Evolutionary conservation across 2,888 invertebrate genomes (phyloP).

Genomic region (Drosophila borborema): DNA sequence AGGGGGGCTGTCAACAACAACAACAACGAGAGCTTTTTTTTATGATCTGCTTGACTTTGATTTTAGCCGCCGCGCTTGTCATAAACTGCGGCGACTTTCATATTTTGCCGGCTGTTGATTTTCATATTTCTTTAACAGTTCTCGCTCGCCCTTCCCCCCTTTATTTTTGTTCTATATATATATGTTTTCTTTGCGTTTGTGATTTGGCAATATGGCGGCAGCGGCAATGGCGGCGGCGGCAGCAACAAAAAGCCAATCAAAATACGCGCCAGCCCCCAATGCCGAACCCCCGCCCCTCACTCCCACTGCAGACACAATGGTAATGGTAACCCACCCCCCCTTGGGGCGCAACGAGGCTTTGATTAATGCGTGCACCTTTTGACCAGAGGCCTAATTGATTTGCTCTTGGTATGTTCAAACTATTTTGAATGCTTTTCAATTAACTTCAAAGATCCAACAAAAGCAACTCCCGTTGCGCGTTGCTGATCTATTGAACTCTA

Average conservation of each 20-base stretch:
- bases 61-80: conserved; percentile 78
- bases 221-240: conserved; percentile 59
- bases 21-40: conserved; percentile 55
- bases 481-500: conserved; percentile 43
- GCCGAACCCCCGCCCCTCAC: not conserved
- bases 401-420: not conserved
- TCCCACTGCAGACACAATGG: not conserved
- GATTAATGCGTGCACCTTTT: conserved; percentile 62
- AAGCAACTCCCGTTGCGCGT: conserved; percentile 42
- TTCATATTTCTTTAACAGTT: conserved; percentile 61
- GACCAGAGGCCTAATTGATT: conserved; percentile 69
- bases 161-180: conserved; percentile 47
- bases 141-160: conserved; percentile 6
- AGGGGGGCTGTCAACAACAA: conserved; percentile 1
- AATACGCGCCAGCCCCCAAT: conserved; percentile 34
- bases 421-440: conserved; percentile 37
- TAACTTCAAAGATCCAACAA: conserved; percentile 18
- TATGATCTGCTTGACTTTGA: conserved; percentile 71
- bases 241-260: conserved; percentile 69
- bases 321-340: not conserved
- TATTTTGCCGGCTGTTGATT: conserved; percentile 76
- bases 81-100: conserved; percentile 73
- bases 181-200: conserved; percentile 76
- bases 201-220: conserved; percentile 75
- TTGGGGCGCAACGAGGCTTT: conserved; percentile 47